Percentiles rank a stretch among this genome's conserved stretches.
Conservation (phyloP, 2,113 vertebrate genomes). For the Rousettus leschenaultii region DNA sequence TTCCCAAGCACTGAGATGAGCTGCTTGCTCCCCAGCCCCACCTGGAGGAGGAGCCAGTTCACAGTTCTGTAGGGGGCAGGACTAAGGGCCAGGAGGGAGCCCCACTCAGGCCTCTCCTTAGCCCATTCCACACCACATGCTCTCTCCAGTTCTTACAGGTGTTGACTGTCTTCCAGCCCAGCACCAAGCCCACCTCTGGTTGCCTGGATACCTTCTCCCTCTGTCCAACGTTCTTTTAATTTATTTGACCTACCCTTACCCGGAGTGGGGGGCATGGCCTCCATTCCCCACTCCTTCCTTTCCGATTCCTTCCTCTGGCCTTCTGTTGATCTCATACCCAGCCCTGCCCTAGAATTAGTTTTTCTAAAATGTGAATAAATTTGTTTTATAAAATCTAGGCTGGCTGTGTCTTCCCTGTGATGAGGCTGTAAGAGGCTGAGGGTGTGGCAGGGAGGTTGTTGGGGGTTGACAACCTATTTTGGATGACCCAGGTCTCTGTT, state of each 20-base stretch:
- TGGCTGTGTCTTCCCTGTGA: constrained; percentile 4
- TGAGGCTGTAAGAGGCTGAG: not conserved
- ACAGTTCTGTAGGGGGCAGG: not conserved
- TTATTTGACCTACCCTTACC: constrained; percentile 60
- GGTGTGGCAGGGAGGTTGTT: not conserved
- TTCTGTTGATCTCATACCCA: not conserved
- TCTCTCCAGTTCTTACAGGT: constrained; percentile 39
- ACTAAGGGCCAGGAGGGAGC: not conserved
- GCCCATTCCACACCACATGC: not conserved
- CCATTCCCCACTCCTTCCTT: not conserved
- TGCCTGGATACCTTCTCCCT: not conserved
- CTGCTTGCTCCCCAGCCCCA: not conserved
- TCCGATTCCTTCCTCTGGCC: not conserved
- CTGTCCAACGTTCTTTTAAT: constrained; percentile 50
- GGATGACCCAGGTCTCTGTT: not conserved
- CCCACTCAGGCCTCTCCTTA: not conserved
- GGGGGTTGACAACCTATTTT: not conserved
- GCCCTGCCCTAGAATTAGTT: constrained; percentile 47
- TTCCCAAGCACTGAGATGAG: not conserved
- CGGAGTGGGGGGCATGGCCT: not conserved
- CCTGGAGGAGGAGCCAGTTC: not conserved
- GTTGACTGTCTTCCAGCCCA: constrained; percentile 33
- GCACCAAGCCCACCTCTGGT: not conserved
- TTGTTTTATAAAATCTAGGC: constrained; percentile 63
- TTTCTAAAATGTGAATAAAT: constrained; percentile 78